Conservation (phyloP, 2,888 invertebrate species). For the Ochropacha duplaris region DNA sequence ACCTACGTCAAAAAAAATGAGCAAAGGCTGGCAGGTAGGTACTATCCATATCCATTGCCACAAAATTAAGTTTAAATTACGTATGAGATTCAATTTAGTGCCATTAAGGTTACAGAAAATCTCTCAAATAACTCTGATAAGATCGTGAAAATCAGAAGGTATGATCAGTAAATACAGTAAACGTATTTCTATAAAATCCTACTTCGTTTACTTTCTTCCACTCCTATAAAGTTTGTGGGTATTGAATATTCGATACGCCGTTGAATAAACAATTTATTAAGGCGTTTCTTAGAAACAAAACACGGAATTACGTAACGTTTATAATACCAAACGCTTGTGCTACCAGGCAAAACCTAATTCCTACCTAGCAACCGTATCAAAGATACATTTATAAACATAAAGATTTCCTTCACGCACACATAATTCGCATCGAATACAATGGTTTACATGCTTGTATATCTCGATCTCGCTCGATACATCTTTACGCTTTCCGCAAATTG, state of each 20-base stretch:
- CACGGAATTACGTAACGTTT: conserved; percentile 16
- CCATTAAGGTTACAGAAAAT: too few species aligned
- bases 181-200: not conserved
- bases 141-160: not conserved
- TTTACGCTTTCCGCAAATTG: not conserved
- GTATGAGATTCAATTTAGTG: too few species aligned
- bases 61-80: not conserved
- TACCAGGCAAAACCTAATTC: conserved; percentile 16
- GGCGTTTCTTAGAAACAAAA: conserved; percentile 20
- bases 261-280: conserved; percentile 35
- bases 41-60: too few species aligned
- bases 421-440: not conserved
- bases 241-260: conserved; percentile 37
- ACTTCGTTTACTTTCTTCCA: not conserved
- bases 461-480: not conserved
- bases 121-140: too few species aligned
- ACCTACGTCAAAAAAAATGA: too few species aligned
- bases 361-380: not conserved
- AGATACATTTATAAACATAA: not conserved
- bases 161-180: not conserved
- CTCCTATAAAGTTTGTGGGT: conserved; percentile 24
- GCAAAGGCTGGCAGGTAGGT: too few species aligned
- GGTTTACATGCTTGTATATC: not conserved
- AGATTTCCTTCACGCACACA: not conserved
- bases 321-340: conserved; percentile 17